Conservation (phyloP, 2,797 vertebrate genomes). For the Dermochelys coriacea region DNA sequence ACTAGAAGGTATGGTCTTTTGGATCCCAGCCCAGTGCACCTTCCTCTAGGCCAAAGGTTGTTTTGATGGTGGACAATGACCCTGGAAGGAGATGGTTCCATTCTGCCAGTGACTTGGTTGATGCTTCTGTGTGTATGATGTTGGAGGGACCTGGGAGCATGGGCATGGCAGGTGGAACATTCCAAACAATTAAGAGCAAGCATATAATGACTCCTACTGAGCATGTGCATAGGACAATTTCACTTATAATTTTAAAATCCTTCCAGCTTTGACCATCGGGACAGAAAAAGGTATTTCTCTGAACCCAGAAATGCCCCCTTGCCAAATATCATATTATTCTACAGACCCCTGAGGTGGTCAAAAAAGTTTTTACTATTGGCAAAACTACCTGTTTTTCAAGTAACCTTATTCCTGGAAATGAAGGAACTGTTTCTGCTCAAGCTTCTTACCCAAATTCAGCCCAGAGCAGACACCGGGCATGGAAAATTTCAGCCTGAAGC, state of each 20-base stretch:
- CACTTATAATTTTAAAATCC: not conserved
- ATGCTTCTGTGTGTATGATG: not conserved
- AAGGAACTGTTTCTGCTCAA: constrained; percentile 6
- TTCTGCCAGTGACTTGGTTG: not conserved
- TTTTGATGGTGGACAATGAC: not conserved
- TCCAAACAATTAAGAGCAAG: not conserved
- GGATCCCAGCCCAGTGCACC: not conserved
- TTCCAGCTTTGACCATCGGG: not conserved
- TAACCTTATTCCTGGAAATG: not conserved
- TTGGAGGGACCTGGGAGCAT: not conserved
- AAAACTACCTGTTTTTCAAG: not conserved
- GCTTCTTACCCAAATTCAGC: constrained; percentile 7
- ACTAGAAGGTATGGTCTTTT: not conserved
- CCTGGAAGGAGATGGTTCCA: not conserved
- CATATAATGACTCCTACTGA: not conserved
- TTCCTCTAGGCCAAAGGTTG: not conserved
- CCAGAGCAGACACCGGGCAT: not conserved
- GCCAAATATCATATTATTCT: not conserved
- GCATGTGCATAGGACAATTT: not conserved
- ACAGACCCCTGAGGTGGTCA: not conserved
- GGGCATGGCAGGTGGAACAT: not conserved
- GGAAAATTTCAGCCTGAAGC: not conserved
- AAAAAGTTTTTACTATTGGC: not conserved
- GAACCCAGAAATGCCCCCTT: not conserved
- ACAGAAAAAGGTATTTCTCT: constrained; percentile 23